Evolutionary conservation across 2,113 vertebrate genomes (phyloP).

Genomic region (Mustela lutreola): DNA sequence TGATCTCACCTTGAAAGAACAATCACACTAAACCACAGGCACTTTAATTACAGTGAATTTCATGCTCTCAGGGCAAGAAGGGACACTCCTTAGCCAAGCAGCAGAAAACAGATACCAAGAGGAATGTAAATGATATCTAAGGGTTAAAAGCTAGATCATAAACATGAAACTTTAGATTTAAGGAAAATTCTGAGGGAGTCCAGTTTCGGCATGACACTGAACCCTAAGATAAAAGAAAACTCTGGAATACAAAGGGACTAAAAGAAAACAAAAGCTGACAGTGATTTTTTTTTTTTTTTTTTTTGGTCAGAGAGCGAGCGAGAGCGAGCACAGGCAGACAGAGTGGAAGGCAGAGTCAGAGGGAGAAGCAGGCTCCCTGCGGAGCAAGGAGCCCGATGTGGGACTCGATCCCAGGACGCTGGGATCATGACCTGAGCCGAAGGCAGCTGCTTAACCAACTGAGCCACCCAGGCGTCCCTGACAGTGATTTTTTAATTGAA

Average conservation of each 20-base stretch:
- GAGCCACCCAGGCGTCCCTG: too few relatives aligned
- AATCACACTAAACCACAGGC: neutral
- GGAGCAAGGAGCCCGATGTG: too few relatives aligned
- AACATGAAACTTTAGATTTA: neutral
- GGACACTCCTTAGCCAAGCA: neutral
- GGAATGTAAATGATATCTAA: neutral
- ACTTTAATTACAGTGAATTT: constrained; percentile 24
- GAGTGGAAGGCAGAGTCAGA: too few relatives aligned
- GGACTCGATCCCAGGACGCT: too few relatives aligned
- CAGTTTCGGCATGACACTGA: neutral
- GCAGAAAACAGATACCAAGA: constrained; percentile 40
- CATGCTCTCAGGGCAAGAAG: neutral
- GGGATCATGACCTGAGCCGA: too few relatives aligned
- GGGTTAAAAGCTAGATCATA: constrained; percentile 32
- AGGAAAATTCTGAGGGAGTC: neutral
- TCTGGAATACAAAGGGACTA: neutral
- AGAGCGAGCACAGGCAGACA: too few relatives aligned
- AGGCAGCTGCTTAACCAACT: too few relatives aligned
- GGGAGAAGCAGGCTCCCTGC: too few relatives aligned
- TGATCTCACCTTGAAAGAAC: neutral
- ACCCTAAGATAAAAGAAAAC: neutral
- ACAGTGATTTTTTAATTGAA: neutral
- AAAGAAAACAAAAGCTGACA: neutral
- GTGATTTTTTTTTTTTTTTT: too few relatives aligned
- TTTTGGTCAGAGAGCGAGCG: too few relatives aligned